Percentiles rank a stretch among this genome's conserved stretches.
Evolutionary conservation across 2,113 vertebrate species (phyloP).

Genomic region (Lucifuga dentata): DNA sequence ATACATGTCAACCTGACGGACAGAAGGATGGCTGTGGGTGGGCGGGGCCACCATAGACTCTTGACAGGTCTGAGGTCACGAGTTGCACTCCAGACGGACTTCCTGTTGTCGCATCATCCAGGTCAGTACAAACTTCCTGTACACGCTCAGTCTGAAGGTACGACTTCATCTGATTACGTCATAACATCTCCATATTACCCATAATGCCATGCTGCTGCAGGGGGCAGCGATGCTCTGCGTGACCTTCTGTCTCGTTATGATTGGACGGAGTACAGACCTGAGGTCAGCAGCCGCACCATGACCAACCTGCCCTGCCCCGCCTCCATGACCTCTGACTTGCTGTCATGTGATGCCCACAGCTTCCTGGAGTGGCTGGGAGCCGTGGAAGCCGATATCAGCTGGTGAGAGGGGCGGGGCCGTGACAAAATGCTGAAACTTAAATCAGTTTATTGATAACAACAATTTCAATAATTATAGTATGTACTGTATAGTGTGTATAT

Average conservation of each 20-base stretch:
- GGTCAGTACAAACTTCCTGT: conserved; percentile 31
- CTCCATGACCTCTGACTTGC: conserved; percentile 71
- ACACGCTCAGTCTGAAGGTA: neutral
- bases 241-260: conserved; percentile 85
- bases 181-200: neutral
- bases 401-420: conserved; percentile 81
- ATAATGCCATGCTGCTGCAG: neutral
- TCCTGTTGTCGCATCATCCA: conserved; percentile 80
- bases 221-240: conserved; percentile 76
- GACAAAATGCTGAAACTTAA: too few relatives aligned
- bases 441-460: too few relatives aligned
- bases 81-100: conserved; percentile 86
- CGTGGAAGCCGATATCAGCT: conserved; percentile 75
- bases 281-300: conserved; percentile 71
- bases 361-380: conserved; percentile 94
- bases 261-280: conserved; percentile 83
- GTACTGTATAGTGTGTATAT: too few relatives aligned
- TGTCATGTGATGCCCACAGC: conserved; percentile 81
- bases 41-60: conserved; percentile 85
- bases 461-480: too few relatives aligned
- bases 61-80: conserved; percentile 88
- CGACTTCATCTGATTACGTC: too few relatives aligned
- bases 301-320: conserved; percentile 82
- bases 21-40: conserved; percentile 79
- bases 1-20: conserved; percentile 87